These are phyloP conservation scores for Rhingia campestris DNA, from an alignment of 2,888 invertebrate genomes.

Conservation along the genomic window DNA sequence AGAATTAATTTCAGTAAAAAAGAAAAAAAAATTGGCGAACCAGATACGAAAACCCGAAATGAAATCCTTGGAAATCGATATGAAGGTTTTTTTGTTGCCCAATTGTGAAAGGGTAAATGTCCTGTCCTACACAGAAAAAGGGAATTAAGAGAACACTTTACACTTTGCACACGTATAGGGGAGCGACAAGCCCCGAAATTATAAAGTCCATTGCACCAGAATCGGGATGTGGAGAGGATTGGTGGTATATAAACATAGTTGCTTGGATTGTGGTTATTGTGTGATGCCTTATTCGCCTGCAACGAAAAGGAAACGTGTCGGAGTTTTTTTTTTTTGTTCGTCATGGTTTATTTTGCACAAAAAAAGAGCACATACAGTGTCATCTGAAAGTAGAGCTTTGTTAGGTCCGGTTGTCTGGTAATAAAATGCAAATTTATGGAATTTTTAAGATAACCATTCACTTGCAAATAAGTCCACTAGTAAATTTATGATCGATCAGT, in stretches of 20 bases:
- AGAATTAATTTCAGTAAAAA: slow-evolving; percentile 24
- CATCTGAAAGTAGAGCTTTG: slow-evolving; percentile 1
- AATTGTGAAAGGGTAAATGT: slow-evolving; percentile 57
- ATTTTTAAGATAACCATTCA: too few species aligned
- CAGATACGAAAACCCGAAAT: background rate
- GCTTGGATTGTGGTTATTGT: slow-evolving; percentile 22
- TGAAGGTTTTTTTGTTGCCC: slow-evolving; percentile 39
- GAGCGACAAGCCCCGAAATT: slow-evolving; percentile 42
- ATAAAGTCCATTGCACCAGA: slow-evolving; percentile 55
- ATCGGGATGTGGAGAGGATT: slow-evolving; percentile 13
- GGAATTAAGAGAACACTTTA: background rate
- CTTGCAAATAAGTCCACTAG: too few species aligned
- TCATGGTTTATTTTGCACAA: background rate
- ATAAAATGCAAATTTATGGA: too few species aligned
- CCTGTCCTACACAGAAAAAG: slow-evolving; percentile 54
- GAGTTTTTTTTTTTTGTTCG: slow-evolving; percentile 6
- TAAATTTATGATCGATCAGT: too few species aligned
- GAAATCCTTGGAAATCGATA: slow-evolving; percentile 63
- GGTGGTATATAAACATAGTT: slow-evolving; percentile 17
- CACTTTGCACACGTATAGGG: background rate
- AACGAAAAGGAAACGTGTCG: slow-evolving; percentile 60
- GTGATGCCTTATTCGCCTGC: slow-evolving; percentile 42
- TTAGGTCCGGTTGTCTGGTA: too few species aligned
- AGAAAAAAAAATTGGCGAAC: slow-evolving; percentile 3
- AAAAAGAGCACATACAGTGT: slow-evolving; percentile 7